These are phyloP conservation scores for Dermochelys coriacea DNA, from an alignment of 2,797 vertebrate genomes.

Conservation along the genomic window DNA sequence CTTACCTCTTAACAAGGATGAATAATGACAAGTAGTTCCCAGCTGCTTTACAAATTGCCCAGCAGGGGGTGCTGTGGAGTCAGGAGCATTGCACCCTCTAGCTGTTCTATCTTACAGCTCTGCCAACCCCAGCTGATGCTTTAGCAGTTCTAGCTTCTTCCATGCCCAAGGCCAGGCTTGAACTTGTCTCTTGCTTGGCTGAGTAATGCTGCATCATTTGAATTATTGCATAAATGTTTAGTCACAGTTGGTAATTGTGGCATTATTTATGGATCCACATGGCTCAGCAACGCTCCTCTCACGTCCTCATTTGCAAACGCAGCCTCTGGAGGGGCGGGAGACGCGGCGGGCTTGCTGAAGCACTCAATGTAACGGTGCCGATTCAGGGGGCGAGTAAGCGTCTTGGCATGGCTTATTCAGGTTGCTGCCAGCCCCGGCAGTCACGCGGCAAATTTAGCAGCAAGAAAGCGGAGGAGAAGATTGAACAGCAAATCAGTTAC, in stretches of 20 bases:
- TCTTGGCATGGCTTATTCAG: neutral
- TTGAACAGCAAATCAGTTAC: neutral
- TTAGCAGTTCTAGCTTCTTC: neutral
- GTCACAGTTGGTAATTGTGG: constrained; percentile 17
- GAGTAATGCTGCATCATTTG: neutral
- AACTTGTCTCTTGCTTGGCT: neutral
- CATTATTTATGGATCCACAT: constrained; percentile 18
- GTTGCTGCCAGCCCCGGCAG: neutral
- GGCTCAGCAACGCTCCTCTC: neutral
- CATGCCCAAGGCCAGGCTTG: neutral
- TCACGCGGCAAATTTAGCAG: neutral
- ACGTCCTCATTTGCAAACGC: neutral
- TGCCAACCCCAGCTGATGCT: neutral
- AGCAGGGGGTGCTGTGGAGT: neutral
- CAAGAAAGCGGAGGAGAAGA: neutral
- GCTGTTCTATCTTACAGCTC: neutral
- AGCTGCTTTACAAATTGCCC: neutral
- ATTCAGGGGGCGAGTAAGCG: neutral
- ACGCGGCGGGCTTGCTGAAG: neutral
- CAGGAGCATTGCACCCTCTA: neutral
- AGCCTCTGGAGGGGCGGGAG: neutral
- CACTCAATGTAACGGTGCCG: neutral
- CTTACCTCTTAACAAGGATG: neutral
- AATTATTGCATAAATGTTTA: neutral
- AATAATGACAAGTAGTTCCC: neutral